A percentile compares a stretch with the other conserved stretches of the same genome.
These are phyloP conservation scores for Diadema setosum DNA, from an alignment of 35 echinoderm and acorn worm species.

Conservation along the genomic window DNA sequence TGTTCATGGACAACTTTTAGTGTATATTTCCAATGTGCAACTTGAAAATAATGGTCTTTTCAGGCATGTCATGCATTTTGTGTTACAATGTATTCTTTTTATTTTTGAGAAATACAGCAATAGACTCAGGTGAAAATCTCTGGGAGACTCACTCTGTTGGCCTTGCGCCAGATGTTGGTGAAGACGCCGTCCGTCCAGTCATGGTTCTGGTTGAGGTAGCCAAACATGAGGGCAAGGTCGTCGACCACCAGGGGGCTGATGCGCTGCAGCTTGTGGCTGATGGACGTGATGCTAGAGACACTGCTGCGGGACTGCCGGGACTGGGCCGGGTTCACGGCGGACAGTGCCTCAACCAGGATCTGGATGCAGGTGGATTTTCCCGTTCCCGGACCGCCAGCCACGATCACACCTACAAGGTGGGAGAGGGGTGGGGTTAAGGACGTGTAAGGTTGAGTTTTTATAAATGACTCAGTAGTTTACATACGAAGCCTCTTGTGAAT, in stretches of 20 bases:
- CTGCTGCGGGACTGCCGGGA: conserved; percentile 85
- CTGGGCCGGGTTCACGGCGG: conserved; percentile 64
- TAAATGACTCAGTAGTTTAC: too few species aligned
- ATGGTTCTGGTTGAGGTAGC: conserved; percentile 87
- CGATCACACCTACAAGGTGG: conserved; percentile 59
- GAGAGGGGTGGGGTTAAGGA: neutral
- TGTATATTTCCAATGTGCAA: too few species aligned
- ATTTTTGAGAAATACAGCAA: neutral
- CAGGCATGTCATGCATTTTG: neutral
- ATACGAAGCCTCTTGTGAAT: too few species aligned
- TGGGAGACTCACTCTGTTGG: conserved; percentile 72
- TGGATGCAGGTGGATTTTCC: conserved; percentile 97
- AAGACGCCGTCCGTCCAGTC: conserved; percentile 97
- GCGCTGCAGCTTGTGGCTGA: conserved; percentile 96
- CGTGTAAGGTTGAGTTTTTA: too few species aligned
- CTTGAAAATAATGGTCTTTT: too few species aligned
- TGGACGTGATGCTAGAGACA: conserved; percentile 76
- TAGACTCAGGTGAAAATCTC: neutral
- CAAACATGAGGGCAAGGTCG: conserved; percentile 96
- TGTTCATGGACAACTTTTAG: too few species aligned
- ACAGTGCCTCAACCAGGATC: conserved; percentile 84
- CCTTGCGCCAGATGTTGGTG: conserved; percentile 91
- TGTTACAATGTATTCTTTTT: neutral
- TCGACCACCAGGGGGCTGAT: conserved; percentile 91
- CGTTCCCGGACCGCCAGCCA: conserved; percentile 85